Percentiles rank a stretch among this genome's conserved stretches.
Evolutionary conservation across 1,140 invertebrate species (phyloP).

Genomic region (Pseudomyrmex gracilis): DNA sequence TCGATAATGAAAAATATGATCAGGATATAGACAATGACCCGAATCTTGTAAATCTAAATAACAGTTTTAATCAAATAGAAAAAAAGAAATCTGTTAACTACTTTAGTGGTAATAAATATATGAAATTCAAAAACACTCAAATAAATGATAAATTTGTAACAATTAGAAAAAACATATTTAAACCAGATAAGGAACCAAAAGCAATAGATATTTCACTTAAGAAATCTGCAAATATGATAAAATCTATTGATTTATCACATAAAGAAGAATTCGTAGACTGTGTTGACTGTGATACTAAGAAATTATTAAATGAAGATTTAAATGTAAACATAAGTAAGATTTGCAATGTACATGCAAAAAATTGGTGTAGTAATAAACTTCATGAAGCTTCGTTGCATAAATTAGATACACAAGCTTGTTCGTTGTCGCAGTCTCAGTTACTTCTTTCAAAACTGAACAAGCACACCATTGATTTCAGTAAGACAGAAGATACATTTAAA

Average conservation of each 20-base stretch:
- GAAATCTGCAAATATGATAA: neutral
- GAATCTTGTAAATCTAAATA: constrained; percentile 20
- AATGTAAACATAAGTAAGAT: constrained; percentile 26
- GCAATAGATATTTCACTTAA: neutral
- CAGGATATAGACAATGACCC: constrained; percentile 52
- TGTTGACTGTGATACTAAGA: neutral
- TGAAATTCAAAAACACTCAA: neutral
- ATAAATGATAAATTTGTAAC: neutral
- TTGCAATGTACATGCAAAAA: constrained; percentile 41
- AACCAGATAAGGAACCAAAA: neutral
- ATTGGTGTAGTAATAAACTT: constrained; percentile 11
- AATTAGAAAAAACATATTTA: constrained; percentile 10
- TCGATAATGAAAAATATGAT: constrained; percentile 73
- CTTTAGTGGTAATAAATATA: neutral
- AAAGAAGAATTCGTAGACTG: constrained; percentile 12
- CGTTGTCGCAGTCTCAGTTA: neutral
- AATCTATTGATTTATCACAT: neutral
- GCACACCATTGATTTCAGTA: neutral
- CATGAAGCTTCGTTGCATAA: neutral
- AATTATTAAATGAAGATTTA: constrained; percentile 40
- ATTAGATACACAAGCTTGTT: neutral
- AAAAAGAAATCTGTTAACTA: neutral
- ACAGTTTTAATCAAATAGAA: constrained; percentile 14
- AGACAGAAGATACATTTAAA: neutral
- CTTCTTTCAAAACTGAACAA: neutral